Percentiles rank a stretch among this genome's conserved stretches.
These are phyloP conservation scores for Tinamus major DNA, from an alignment of 2,797 vertebrate species.

Conservation along the genomic window DNA sequence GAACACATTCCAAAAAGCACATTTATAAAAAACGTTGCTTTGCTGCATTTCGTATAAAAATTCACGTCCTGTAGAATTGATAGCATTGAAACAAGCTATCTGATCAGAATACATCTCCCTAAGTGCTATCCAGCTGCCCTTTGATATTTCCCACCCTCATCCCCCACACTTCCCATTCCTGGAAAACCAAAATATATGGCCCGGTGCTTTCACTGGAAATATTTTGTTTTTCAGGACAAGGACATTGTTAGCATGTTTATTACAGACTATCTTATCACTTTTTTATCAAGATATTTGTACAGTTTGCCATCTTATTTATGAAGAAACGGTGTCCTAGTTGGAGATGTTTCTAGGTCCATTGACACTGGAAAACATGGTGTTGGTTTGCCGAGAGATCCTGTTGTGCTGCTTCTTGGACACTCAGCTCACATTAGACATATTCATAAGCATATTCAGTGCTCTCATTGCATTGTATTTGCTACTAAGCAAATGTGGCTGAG, in stretches of 20 bases:
- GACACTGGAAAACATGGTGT: not conserved
- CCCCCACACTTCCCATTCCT: not conserved
- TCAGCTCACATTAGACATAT: not conserved
- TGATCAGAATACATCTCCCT: not conserved
- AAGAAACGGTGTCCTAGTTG: not conserved
- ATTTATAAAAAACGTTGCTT: not conserved
- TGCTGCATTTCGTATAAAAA: not conserved
- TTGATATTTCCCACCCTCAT: not conserved
- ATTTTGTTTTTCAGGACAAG: not conserved
- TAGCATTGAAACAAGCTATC: not conserved
- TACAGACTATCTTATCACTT: not conserved
- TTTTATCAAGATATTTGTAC: not conserved
- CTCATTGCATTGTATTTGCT: not conserved
- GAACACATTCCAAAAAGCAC: not conserved
- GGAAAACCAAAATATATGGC: not conserved
- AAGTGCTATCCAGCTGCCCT: not conserved
- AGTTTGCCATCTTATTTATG: not conserved
- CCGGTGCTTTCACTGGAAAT: not conserved
- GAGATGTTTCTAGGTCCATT: not conserved
- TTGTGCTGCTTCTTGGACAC: not conserved
- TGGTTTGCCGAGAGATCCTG: not conserved
- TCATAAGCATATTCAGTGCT: rapidly evolving
- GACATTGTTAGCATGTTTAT: not conserved
- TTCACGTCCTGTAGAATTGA: not conserved
- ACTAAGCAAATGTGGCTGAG: not conserved